These are phyloP conservation scores for Julus scanicus DNA, from an alignment of 2,888 invertebrate species.

Conservation along the genomic window DNA sequence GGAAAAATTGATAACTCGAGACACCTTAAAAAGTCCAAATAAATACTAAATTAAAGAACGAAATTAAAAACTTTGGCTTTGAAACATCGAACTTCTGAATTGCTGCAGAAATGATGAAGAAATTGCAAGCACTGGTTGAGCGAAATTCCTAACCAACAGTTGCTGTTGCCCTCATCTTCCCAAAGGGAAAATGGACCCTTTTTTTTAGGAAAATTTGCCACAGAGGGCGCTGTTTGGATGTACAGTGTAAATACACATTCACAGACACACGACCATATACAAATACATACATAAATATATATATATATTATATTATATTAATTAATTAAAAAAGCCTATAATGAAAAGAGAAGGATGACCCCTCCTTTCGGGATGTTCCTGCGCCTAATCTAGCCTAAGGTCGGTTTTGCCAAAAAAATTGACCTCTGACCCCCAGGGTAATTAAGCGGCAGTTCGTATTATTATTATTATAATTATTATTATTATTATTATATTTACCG, in stretches of 20 bases:
- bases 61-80: too few species aligned
- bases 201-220: not conserved
- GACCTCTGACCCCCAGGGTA: not conserved
- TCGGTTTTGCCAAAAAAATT: not conserved
- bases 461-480: not conserved
- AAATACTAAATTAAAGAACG: too few species aligned
- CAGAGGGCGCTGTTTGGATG: not conserved
- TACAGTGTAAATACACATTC: slow-evolving; percentile 1
- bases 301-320: slow-evolving; percentile 19
- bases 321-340: not conserved
- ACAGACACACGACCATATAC: slow-evolving; percentile 14
- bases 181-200: not conserved
- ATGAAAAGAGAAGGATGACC: not conserved
- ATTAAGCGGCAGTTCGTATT: slow-evolving; percentile 20
- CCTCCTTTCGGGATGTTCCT: slow-evolving; percentile 1
- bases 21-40: too few species aligned
- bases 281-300: not conserved
- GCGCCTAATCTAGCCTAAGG: slow-evolving; percentile 21
- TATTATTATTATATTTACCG: not conserved
- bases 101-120: too few species aligned
- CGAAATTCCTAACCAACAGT: not conserved
- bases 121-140: too few species aligned
- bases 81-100: too few species aligned
- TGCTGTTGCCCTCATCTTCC: not conserved
- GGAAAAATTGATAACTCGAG: too few species aligned